phyloP scores from a whole-genome alignment of 92 coral and sea anemone species.

The Porites divaricata region DNA sequence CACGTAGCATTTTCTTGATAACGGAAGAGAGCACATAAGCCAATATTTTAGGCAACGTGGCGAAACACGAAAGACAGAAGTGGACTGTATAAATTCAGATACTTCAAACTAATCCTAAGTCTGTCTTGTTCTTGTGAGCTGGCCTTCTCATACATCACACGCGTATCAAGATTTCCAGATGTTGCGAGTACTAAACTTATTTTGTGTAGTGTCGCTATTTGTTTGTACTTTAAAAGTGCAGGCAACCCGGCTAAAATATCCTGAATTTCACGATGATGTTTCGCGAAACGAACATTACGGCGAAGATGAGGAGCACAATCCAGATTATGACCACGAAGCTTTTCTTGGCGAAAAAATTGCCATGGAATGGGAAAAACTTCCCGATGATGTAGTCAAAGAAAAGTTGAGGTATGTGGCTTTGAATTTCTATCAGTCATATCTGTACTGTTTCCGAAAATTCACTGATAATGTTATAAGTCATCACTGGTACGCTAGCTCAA shows the following conservation, averaged over 20 bases:
- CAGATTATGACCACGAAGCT: conserved; percentile 77
- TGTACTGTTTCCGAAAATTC: no score
- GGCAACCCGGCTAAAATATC: neutral
- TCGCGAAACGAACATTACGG: conserved; percentile 63
- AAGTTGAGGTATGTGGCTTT: conserved; percentile 61
- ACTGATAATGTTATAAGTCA: no score
- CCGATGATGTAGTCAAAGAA: conserved; percentile 52
- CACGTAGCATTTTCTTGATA: neutral
- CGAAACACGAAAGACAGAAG: conserved; percentile 17
- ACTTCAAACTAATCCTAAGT: neutral
- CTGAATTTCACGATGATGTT: conserved; percentile 7
- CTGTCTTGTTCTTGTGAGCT: neutral
- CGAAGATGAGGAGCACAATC: conserved; percentile 46
- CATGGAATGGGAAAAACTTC: conserved; percentile 38
- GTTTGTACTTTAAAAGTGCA: conserved; percentile 3
- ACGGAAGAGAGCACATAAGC: conserved; percentile 20
- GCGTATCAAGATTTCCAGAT: neutral
- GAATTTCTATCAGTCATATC: neutral
- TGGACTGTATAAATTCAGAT: neutral
- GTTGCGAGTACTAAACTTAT: neutral
- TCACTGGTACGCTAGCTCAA: no score
- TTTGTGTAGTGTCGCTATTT: conserved; percentile 11
- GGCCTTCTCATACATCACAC: neutral
- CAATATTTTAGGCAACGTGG: conserved; percentile 40
- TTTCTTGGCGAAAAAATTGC: conserved; percentile 83